These are phyloP conservation scores for Mimas tiliae DNA, from an alignment of 2,888 invertebrate genomes.

Conservation along the genomic window DNA sequence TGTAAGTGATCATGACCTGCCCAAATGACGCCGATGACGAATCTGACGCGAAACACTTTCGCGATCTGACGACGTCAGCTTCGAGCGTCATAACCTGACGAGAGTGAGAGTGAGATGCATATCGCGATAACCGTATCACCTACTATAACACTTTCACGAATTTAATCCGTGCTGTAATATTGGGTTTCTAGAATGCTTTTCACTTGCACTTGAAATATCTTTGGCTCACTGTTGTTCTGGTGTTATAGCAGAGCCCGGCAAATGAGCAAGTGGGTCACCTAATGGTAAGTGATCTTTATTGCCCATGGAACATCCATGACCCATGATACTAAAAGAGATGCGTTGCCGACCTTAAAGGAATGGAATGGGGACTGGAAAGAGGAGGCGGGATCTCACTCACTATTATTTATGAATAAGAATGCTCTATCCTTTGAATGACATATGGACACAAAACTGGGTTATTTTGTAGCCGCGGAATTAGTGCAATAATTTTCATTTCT, in stretches of 20 bases:
- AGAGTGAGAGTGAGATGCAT: constrained; percentile 5
- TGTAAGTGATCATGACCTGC: constrained; percentile 24
- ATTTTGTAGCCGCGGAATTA: too few species aligned
- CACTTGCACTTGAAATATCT: background rate
- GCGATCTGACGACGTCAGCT: background rate
- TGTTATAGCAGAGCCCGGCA: background rate
- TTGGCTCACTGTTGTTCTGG: background rate
- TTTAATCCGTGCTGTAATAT: constrained; percentile 10
- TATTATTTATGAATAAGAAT: too few species aligned
- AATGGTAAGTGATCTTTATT: too few species aligned
- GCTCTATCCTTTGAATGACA: too few species aligned
- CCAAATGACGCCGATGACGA: constrained; percentile 1
- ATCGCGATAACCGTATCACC: constrained; percentile 15
- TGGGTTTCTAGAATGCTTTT: constrained; percentile 11
- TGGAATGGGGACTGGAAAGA: too few species aligned
- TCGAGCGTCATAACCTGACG: background rate
- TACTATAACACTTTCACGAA: constrained; percentile 20
- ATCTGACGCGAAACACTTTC: constrained; percentile 9
- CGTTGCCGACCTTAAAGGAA: too few species aligned
- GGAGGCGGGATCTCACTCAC: too few species aligned
- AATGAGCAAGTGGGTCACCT: too few species aligned
- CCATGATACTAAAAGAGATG: too few species aligned
- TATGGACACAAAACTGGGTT: too few species aligned
- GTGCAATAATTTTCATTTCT: too few species aligned
- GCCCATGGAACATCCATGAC: too few species aligned